phyloP scores from a whole-genome alignment of 2,113 vertebrate species.

The Okapia johnstoni region DNA sequence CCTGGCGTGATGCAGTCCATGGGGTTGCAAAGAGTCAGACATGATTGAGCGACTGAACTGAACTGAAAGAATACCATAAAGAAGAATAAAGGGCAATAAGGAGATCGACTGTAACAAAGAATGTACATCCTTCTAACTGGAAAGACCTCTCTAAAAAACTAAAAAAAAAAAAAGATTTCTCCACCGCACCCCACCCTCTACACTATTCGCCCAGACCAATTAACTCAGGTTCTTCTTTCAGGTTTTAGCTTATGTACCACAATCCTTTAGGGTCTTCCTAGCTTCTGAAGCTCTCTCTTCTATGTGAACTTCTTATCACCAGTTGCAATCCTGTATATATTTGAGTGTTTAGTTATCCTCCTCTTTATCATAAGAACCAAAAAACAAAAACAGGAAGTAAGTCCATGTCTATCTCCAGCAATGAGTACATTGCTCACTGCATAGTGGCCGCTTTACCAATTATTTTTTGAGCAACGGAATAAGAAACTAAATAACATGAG shows the following conservation, averaged over 20 bases:
- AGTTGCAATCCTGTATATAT: neutral
- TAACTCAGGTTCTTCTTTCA: neutral
- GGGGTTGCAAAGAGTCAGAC: neutral
- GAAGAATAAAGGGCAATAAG: neutral
- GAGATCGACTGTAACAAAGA: neutral
- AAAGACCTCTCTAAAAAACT: neutral
- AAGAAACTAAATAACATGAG: neutral
- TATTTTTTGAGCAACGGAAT: neutral
- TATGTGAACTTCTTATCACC: neutral
- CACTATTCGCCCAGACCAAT: accelerated
- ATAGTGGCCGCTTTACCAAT: neutral
- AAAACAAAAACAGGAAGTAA: neutral
- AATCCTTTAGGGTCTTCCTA: neutral
- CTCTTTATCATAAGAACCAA: neutral
- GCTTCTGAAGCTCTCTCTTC: neutral
- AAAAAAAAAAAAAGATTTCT: neutral
- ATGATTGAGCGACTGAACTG: neutral
- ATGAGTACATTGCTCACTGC: neutral
- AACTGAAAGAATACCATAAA: neutral
- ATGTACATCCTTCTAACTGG: neutral
- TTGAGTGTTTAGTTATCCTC: neutral
- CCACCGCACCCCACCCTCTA: neutral
- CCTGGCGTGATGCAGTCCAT: neutral
- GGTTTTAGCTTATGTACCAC: neutral
- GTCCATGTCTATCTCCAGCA: neutral